Conservation (phyloP, 2,888 invertebrate species). For the Drosophila falleni region DNA sequence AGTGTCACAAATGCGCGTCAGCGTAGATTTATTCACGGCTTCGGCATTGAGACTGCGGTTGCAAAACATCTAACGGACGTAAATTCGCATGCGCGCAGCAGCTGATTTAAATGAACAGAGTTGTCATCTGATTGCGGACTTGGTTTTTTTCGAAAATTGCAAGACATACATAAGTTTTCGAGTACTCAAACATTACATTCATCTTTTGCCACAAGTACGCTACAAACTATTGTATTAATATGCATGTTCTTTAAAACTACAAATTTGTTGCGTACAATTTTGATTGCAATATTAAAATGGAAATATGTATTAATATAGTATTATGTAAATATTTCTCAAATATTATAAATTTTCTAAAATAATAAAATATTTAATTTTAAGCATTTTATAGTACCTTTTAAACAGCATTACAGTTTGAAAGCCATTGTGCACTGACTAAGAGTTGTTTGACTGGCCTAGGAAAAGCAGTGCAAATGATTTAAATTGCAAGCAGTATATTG, state of each 20-base stretch:
- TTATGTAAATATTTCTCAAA: background rate
- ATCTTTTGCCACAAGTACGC: background rate
- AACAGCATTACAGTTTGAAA: slow-evolving; percentile 17
- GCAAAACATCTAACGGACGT: slow-evolving; percentile 46
- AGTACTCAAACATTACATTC: background rate
- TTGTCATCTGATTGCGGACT: slow-evolving; percentile 20
- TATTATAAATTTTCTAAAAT: background rate
- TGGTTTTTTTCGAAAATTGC: background rate
- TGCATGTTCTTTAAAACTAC: background rate
- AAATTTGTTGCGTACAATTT: background rate
- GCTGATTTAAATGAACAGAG: slow-evolving; percentile 47
- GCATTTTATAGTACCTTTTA: background rate
- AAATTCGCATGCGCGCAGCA: slow-evolving; percentile 62
- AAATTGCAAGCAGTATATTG: slow-evolving; percentile 23
- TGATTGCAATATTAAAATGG: too few relatives aligned
- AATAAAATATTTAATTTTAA: background rate
- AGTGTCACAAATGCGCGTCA: slow-evolving; percentile 22
- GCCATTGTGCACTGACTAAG: background rate
- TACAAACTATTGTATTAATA: too few relatives aligned
- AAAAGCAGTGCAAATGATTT: slow-evolving; percentile 27
- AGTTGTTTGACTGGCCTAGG: too few relatives aligned
- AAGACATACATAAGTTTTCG: background rate
- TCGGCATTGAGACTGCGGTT: slow-evolving; percentile 68
- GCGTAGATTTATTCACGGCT: slow-evolving; percentile 37
- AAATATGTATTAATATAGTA: too few relatives aligned